Conservation (phyloP, 2,113 vertebrate genomes). For the Nyctereutes procyonoides region DNA sequence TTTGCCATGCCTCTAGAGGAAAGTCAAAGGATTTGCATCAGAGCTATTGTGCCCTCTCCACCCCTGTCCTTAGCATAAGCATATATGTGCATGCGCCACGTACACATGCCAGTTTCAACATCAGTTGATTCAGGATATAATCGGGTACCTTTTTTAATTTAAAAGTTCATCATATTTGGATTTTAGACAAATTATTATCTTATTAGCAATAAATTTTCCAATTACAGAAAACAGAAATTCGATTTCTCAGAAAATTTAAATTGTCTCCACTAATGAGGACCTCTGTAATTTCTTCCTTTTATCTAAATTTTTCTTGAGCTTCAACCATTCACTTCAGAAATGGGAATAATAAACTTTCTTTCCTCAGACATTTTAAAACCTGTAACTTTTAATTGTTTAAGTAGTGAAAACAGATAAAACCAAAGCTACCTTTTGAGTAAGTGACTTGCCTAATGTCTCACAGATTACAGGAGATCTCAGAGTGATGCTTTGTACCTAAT, state of each 20-base stretch:
- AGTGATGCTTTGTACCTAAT: not conserved
- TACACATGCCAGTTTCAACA: not conserved
- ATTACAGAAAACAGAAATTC: not conserved
- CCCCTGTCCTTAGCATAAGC: not conserved
- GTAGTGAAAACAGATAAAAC: not conserved
- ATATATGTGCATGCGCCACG: not conserved
- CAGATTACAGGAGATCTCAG: not conserved
- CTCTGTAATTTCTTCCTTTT: not conserved
- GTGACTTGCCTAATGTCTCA: slow-evolving; percentile 54
- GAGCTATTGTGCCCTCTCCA: not conserved
- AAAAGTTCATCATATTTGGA: slow-evolving; percentile 1
- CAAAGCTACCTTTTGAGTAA: not conserved
- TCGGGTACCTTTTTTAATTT: not conserved
- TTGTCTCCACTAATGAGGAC: not conserved
- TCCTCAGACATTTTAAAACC: not conserved
- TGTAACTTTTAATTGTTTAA: not conserved
- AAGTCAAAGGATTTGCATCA: not conserved
- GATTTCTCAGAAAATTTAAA: slow-evolving; percentile 20
- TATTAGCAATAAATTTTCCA: not conserved
- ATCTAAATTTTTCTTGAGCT: not conserved
- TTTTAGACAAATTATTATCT: slow-evolving; percentile 4
- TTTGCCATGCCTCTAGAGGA: not conserved
- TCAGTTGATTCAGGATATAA: not conserved
- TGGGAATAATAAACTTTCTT: not conserved
- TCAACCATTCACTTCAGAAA: not conserved